Percentiles rank a stretch among this genome's conserved stretches.
Conservation (phyloP, 2,113 vertebrate species). For the Xyliphius kryptos region DNA sequence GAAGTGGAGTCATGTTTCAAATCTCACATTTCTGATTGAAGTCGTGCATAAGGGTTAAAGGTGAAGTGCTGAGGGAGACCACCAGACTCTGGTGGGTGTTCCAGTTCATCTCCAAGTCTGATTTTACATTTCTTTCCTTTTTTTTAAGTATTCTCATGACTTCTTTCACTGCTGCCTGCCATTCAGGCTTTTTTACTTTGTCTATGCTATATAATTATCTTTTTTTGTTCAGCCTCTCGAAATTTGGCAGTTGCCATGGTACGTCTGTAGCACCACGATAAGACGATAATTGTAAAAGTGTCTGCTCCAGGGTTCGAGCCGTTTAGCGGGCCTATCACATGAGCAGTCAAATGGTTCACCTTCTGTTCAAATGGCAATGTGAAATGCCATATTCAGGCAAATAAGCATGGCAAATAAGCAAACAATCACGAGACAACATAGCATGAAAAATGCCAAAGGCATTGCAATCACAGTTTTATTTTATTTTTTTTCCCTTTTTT, state of each 20-base stretch:
- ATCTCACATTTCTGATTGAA: slow-evolving; percentile 21
- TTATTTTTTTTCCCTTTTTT: background rate
- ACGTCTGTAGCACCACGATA: slow-evolving; percentile 61
- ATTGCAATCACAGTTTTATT: background rate
- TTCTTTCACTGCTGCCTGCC: slow-evolving; percentile 8
- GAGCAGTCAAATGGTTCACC: slow-evolving; percentile 61
- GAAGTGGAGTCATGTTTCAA: slow-evolving; percentile 10
- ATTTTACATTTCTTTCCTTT: background rate
- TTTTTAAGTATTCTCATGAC: slow-evolving; percentile 18
- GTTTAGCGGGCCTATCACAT: slow-evolving; percentile 54
- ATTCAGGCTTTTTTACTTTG: slow-evolving; percentile 3
- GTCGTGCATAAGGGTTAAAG: slow-evolving; percentile 18
- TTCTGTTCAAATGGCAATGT: slow-evolving; percentile 34
- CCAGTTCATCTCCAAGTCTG: slow-evolving; percentile 2
- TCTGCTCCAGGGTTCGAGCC: slow-evolving; percentile 60
- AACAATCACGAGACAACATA: slow-evolving; percentile 19
- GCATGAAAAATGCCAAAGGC: background rate
- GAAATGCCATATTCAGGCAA: slow-evolving; percentile 23
- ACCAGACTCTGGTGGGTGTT: slow-evolving; percentile 17
- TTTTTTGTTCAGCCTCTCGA: background rate
- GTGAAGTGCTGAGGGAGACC: slow-evolving; percentile 17
- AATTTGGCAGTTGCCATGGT: slow-evolving; percentile 52
- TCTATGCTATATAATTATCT: slow-evolving; percentile 15
- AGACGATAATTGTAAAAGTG: slow-evolving; percentile 63
- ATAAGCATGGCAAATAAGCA: slow-evolving; percentile 19